Percentiles rank a stretch among this genome's conserved stretches.
These are phyloP conservation scores for Dyspetes luteomarginatus DNA, from an alignment of 2,888 invertebrate species.

Conservation along the genomic window DNA sequence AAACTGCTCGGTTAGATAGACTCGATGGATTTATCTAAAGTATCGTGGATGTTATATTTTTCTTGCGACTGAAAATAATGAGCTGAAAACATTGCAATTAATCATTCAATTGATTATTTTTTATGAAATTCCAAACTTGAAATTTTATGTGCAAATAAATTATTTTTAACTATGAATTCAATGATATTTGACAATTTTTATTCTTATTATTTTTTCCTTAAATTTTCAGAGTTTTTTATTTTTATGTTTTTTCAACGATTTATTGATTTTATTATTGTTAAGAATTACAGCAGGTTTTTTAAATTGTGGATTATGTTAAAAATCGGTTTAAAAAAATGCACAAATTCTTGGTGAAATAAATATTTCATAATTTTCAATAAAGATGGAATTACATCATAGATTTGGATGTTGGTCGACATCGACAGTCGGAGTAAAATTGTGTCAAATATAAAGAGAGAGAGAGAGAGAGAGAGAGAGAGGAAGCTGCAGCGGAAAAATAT, in stretches of 20 bases:
- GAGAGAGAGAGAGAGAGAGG: neutral
- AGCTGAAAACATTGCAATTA: neutral
- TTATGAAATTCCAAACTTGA: neutral
- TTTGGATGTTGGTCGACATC: slow-evolving; percentile 2
- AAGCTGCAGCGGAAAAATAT: slow-evolving; percentile 20
- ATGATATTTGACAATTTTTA: too few species aligned
- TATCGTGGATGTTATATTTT: slow-evolving; percentile 6
- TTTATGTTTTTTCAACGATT: too few species aligned
- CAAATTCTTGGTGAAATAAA: neutral
- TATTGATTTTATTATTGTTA: too few species aligned
- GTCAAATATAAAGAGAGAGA: neutral
- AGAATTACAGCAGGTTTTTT: too few species aligned
- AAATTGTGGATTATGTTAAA: neutral
- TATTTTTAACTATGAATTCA: too few species aligned
- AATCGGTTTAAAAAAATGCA: neutral
- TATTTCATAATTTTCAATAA: neutral
- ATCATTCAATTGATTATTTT: neutral
- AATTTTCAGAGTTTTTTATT: neutral
- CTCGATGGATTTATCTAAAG: slow-evolving; percentile 29
- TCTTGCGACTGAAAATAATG: neutral
- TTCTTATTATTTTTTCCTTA: neutral
- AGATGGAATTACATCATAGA: slow-evolving; percentile 50
- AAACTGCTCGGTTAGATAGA: slow-evolving; percentile 50
- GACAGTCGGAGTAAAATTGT: neutral
- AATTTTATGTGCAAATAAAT: neutral